These are phyloP conservation scores for Amia ocellicauda DNA, from an alignment of 2,113 vertebrate genomes.

Conservation along the genomic window DNA sequence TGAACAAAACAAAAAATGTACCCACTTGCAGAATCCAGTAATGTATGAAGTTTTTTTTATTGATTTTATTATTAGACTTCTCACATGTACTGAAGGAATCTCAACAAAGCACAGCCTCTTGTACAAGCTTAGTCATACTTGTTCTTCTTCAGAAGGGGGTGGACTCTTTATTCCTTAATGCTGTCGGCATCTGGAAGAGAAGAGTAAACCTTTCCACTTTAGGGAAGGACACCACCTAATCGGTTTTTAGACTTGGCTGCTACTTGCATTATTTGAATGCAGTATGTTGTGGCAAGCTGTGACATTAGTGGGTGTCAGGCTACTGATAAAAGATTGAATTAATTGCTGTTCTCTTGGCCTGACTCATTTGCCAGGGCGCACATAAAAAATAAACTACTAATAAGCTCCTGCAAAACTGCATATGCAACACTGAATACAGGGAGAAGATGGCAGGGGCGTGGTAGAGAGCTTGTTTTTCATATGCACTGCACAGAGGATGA, in stretches of 20 bases:
- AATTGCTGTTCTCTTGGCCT: neutral
- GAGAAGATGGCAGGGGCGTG: too few relatives aligned
- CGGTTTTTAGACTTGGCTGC: constrained; percentile 23
- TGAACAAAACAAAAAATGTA: too few relatives aligned
- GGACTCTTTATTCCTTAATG: constrained; percentile 23
- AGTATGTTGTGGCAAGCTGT: constrained; percentile 22
- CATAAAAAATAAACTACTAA: neutral
- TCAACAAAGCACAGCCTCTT: constrained; percentile 59
- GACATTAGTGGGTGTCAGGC: constrained; percentile 21
- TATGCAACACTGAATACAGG: too few relatives aligned
- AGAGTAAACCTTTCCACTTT: constrained; percentile 47
- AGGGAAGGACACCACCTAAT: neutral
- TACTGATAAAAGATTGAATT: constrained; percentile 28
- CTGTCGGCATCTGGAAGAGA: constrained; percentile 25
- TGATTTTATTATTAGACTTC: too few relatives aligned
- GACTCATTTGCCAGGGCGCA: neutral
- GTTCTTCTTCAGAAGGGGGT: constrained; percentile 48
- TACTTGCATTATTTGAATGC: neutral
- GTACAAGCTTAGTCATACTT: constrained; percentile 39
- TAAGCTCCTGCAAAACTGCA: too few relatives aligned
- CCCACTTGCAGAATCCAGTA: too few relatives aligned
- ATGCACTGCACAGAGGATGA: too few relatives aligned
- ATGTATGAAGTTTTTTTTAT: too few relatives aligned
- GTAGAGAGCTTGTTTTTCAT: too few relatives aligned
- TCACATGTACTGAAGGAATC: constrained; percentile 37